These are phyloP conservation scores for Macropus fuliginosus DNA, from an alignment of 2,797 vertebrate genomes.

Conservation along the genomic window DNA sequence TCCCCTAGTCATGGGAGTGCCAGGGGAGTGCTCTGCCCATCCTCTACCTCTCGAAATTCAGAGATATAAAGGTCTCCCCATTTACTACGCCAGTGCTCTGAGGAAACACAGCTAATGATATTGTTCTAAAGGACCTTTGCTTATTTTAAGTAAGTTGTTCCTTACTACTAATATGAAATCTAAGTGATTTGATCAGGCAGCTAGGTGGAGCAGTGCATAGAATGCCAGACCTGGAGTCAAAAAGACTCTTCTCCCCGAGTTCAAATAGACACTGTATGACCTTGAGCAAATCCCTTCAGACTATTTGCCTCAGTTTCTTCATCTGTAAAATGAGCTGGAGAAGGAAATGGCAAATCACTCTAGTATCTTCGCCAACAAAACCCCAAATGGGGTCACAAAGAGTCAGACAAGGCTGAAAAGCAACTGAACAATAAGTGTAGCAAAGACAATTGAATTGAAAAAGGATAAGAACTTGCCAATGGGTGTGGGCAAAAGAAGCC, in stretches of 20 bases:
- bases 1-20: too few relatives aligned
- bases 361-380: neutral
- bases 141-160: neutral
- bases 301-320: neutral
- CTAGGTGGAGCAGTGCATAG: neutral
- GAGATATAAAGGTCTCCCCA: too few relatives aligned
- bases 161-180: neutral
- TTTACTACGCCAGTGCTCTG: too few relatives aligned
- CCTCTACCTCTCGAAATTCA: too few relatives aligned
- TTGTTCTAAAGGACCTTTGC: neutral
- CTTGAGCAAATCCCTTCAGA: neutral
- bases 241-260: neutral
- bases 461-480: neutral
- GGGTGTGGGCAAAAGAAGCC: neutral
- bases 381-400: neutral
- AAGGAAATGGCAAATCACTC: neutral
- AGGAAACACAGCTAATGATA: neutral
- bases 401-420: neutral
- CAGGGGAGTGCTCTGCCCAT: neutral
- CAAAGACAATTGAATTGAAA: neutral
- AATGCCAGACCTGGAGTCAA: neutral
- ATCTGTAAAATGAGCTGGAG: neutral
- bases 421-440: neutral
- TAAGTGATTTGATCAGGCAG: neutral
- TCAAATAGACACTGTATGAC: neutral